Percentiles rank a stretch among this genome's conserved stretches.
Conservation (phyloP, 30 jellyfish, hydroid and myxozoan species). For the Hydractinia symbiolongicarpus region DNA sequence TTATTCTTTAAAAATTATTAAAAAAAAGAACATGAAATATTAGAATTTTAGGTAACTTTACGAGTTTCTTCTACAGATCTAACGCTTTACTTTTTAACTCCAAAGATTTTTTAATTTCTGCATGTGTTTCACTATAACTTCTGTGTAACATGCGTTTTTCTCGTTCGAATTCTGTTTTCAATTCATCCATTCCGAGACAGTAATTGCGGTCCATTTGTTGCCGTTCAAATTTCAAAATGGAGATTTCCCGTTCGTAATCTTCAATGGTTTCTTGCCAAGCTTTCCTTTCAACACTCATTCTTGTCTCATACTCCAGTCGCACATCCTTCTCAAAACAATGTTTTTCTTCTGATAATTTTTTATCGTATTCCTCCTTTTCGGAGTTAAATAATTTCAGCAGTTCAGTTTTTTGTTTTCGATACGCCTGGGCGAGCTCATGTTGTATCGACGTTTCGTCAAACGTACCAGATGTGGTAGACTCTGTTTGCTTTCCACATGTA, state of each 20-base stretch:
- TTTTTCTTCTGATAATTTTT: constrained; percentile 49
- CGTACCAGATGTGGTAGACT: not conserved
- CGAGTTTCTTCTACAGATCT: too few relatives aligned
- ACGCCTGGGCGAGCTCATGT: constrained; percentile 40
- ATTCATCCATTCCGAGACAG: constrained; percentile 67
- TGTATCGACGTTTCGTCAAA: constrained; percentile 15
- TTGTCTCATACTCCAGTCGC: constrained; percentile 48
- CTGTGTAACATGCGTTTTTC: constrained; percentile 35
- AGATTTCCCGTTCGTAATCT: constrained; percentile 80
- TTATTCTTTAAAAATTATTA: too few relatives aligned
- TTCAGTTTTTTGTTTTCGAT: constrained; percentile 78
- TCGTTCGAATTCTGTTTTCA: constrained; percentile 67
- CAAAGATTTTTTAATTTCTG: not conserved
- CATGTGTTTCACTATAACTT: constrained; percentile 14
- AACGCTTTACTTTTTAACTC: not conserved
- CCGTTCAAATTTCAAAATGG: constrained; percentile 62
- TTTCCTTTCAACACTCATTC: constrained; percentile 45
- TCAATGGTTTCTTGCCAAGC: constrained; percentile 89
- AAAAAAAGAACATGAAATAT: too few relatives aligned
- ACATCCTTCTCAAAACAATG: constrained; percentile 39
- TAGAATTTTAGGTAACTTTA: too few relatives aligned
- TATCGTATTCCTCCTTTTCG: constrained; percentile 62
- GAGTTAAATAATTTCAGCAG: constrained; percentile 51
- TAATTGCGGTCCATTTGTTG: constrained; percentile 88
- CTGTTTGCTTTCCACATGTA: not conserved